phyloP scores from a whole-genome alignment of 2,888 invertebrate species.

The Pollenia griseotomentosa region DNA sequence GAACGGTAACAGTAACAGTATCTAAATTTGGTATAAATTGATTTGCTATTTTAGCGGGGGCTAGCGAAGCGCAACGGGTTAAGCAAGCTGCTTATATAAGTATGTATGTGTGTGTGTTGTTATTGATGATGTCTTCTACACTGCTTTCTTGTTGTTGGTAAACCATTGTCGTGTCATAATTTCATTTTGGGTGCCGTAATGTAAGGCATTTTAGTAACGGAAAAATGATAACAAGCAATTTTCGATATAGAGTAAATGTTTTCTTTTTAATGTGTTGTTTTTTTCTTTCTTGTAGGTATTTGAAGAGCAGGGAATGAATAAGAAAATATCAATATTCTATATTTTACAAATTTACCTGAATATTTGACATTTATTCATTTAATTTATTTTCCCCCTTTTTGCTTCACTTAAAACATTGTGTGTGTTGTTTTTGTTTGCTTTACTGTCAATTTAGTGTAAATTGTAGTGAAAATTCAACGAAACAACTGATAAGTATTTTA shows the following conservation, averaged over 20 bases:
- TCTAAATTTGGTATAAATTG: no score
- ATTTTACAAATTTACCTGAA: constrained; percentile 68
- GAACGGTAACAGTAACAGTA: no score
- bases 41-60: no score
- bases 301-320: background rate
- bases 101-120: constrained; percentile 7
- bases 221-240: constrained; percentile 66
- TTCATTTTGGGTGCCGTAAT: constrained; percentile 53
- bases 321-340: constrained; percentile 44
- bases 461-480: constrained; percentile 44
- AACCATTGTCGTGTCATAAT: constrained; percentile 61
- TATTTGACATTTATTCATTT: constrained; percentile 36
- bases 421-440: constrained; percentile 1
- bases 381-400: background rate
- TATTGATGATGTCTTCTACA: constrained; percentile 4
- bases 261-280: background rate
- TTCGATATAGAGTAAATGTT: constrained; percentile 23
- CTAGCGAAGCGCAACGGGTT: no score
- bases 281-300: background rate
- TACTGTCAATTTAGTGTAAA: constrained; percentile 30
- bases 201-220: constrained; percentile 65
- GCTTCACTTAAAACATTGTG: background rate
- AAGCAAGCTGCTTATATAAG: background rate
- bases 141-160: constrained; percentile 1
- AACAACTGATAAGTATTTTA: constrained; percentile 54